These are phyloP conservation scores for Pardosa pseudoannulata DNA, from an alignment of 2,888 invertebrate genomes.

Conservation along the genomic window DNA sequence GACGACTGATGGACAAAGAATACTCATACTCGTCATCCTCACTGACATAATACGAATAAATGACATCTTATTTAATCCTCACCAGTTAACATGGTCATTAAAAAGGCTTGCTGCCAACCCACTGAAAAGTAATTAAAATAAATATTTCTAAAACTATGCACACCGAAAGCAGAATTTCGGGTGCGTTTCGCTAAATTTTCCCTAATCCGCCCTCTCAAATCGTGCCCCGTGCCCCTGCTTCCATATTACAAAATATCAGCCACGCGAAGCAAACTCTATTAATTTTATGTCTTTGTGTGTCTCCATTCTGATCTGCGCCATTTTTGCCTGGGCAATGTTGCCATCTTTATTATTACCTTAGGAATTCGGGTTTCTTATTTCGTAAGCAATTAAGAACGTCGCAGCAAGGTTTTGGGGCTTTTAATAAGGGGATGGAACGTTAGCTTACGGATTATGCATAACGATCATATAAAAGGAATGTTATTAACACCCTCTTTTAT, in stretches of 20 bases:
- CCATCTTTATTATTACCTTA: slow-evolving; percentile 50
- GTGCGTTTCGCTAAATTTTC: too few species aligned
- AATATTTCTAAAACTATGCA: too few species aligned
- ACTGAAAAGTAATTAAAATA: too few species aligned
- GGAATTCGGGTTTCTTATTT: slow-evolving; percentile 52
- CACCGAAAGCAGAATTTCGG: too few species aligned
- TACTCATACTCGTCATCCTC: too few species aligned
- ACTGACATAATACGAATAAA: too few species aligned
- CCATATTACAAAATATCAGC: neutral
- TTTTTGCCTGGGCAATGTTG: neutral
- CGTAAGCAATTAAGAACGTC: slow-evolving; percentile 50
- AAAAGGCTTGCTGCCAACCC: too few species aligned
- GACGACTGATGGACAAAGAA: too few species aligned
- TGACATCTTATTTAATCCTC: too few species aligned
- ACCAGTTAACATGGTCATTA: too few species aligned
- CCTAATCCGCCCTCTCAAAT: too few species aligned
- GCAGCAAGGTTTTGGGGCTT: slow-evolving; percentile 22
- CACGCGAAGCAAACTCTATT: neutral
- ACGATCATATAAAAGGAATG: slow-evolving; percentile 44
- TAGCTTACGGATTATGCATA: slow-evolving; percentile 59
- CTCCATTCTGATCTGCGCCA: neutral
- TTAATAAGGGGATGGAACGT: slow-evolving; percentile 47
- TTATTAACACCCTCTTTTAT: slow-evolving; percentile 57
- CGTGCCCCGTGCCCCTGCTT: neutral
- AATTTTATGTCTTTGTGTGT: neutral